These are phyloP conservation scores for Charina bottae DNA, from an alignment of 2,113 vertebrate species.

Conservation along the genomic window DNA sequence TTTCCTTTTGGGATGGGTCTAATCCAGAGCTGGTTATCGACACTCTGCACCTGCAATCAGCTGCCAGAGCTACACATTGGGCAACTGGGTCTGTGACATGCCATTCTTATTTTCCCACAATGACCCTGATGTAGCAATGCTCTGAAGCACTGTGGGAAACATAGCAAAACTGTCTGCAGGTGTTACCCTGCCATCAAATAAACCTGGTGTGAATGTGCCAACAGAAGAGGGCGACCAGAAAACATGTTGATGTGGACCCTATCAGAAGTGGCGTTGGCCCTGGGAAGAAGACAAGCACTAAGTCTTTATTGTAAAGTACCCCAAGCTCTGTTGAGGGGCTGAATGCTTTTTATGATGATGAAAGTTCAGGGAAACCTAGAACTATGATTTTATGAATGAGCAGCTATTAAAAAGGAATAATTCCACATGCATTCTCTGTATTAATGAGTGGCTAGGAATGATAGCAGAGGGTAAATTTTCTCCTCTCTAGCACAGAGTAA, in stretches of 20 bases:
- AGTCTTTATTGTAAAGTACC: neutral
- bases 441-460: neutral
- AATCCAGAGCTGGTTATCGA: neutral
- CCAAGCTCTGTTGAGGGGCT: neutral
- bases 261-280: neutral
- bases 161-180: neutral
- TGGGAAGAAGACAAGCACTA: too few relatives aligned
- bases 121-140: neutral
- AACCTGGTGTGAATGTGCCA: neutral
- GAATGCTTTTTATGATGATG: constrained; percentile 8
- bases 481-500: neutral
- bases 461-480: neutral
- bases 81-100: neutral
- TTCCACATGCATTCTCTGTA: neutral
- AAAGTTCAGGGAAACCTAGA: constrained; percentile 1
- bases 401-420: constrained; percentile 15
- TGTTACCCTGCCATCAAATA: neutral
- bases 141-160: neutral
- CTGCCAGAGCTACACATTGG: neutral
- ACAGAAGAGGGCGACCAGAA: neutral
- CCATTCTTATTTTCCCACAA: neutral
- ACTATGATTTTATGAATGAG: neutral
- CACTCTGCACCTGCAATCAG: neutral
- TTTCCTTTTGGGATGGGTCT: neutral
- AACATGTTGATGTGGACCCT: neutral